phyloP scores from a whole-genome alignment of 2,113 vertebrate species.

The Tor tambroides region DNA sequence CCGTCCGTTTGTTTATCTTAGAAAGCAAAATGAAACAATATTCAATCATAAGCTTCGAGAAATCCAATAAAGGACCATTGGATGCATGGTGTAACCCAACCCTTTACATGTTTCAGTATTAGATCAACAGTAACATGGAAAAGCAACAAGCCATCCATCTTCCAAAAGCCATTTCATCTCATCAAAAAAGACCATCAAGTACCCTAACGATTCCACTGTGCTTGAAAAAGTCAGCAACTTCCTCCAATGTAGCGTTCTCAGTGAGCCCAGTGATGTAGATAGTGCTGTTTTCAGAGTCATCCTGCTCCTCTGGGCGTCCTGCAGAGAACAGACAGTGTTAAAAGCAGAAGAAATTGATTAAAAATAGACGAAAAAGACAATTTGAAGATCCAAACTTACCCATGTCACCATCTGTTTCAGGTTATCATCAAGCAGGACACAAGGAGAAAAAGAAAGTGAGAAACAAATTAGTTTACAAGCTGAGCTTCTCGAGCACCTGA shows the following conservation, averaged over 20 bases:
- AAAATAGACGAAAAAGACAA: no score
- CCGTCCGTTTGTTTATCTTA: constrained; percentile 95
- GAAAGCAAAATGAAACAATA: neutral
- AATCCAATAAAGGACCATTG: no score
- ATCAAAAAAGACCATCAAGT: neutral
- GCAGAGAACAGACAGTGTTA: neutral
- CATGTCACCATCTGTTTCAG: constrained; percentile 49
- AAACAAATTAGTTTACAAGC: constrained; percentile 54
- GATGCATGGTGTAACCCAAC: neutral
- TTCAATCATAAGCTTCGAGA: no score
- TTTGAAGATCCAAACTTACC: constrained; percentile 20
- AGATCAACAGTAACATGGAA: neutral
- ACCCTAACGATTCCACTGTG: constrained; percentile 92
- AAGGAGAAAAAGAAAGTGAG: neutral
- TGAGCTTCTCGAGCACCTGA: constrained; percentile 32
- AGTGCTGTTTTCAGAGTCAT: constrained; percentile 94
- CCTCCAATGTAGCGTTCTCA: constrained; percentile 90
- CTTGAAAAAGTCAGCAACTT: constrained; percentile 95
- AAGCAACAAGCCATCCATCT: neutral
- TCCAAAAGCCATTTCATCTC: neutral
- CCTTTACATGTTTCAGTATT: neutral
- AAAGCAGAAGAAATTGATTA: neutral
- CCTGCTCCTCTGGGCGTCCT: constrained; percentile 83
- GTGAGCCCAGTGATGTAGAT: constrained; percentile 94
- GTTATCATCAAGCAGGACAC: neutral